Conservation (phyloP, 2,797 vertebrate genomes). For the Clarias fuscus region DNA sequence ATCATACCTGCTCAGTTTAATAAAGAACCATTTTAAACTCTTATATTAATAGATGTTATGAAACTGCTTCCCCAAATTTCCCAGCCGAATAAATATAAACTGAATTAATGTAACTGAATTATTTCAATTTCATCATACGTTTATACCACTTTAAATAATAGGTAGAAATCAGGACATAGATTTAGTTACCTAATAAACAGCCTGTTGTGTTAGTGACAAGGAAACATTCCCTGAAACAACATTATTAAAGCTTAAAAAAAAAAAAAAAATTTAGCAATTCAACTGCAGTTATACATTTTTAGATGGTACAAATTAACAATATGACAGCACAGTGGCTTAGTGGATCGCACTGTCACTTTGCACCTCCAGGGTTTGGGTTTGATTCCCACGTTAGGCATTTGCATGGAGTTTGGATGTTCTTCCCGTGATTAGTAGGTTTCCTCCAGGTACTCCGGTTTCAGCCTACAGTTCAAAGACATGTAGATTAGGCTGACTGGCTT, state of each 20-base stretch:
- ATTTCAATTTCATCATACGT: not conserved
- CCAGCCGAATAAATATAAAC: not conserved
- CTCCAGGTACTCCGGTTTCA: too few relatives aligned
- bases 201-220: not conserved
- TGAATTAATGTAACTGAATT: not conserved
- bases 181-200: not conserved
- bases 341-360: too few relatives aligned
- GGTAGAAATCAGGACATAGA: not conserved
- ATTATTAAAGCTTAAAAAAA: not conserved
- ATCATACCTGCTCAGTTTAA: not conserved
- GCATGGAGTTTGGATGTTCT: too few relatives aligned
- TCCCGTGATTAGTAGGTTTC: too few relatives aligned
- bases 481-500: too few relatives aligned
- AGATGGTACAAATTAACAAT: not conserved
- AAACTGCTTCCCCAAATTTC: not conserved
- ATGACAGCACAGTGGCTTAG: too few relatives aligned
- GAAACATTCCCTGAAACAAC: not conserved
- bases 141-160: not conserved
- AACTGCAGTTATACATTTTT: not conserved
- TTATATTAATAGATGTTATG: not conserved
- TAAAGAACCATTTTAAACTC: not conserved
- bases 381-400: too few relatives aligned
- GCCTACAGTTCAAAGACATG: too few relatives aligned
- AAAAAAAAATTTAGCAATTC: not conserved
- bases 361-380: too few relatives aligned